These are phyloP conservation scores for Standfussiana lucernea DNA, from an alignment of 2,888 invertebrate genomes.

Conservation along the genomic window DNA sequence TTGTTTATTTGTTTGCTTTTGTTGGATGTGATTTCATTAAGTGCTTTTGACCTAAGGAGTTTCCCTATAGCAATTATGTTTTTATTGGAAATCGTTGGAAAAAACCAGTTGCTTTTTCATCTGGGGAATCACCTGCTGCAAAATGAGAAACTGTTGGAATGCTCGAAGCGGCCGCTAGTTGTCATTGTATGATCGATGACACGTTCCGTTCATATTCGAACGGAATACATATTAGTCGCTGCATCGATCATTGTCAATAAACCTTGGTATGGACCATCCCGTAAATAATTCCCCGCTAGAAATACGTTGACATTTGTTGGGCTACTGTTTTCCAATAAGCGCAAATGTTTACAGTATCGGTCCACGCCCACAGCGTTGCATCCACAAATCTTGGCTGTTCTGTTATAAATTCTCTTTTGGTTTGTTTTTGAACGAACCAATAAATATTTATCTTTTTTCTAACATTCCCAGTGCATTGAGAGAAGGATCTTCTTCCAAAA, in stretches of 20 bases:
- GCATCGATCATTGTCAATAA: conserved; percentile 65
- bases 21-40: conserved; percentile 4
- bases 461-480: conserved; percentile 28
- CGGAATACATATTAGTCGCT: conserved; percentile 63
- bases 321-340: conserved; percentile 35
- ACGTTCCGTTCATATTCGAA: conserved; percentile 37
- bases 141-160: conserved; percentile 34
- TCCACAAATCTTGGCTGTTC: conserved; percentile 38
- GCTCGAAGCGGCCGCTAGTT: conserved; percentile 8
- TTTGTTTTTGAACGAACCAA: conserved; percentile 34
- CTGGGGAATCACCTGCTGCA: conserved; percentile 12
- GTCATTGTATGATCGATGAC: conserved; percentile 58
- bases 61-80: conserved; percentile 23
- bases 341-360: conserved; percentile 51
- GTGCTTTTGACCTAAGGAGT: conserved; percentile 3
- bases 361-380: conserved; percentile 49
- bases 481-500: conserved; percentile 16
- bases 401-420: conserved; percentile 40
- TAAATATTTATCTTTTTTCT: conserved; percentile 32
- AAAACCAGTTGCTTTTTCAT: conserved; percentile 5
- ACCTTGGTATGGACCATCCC: conserved; percentile 54
- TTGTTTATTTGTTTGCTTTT: conserved; percentile 25
- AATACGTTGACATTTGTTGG: conserved; percentile 48
- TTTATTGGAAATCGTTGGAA: conserved; percentile 16
- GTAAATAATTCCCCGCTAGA: conserved; percentile 57